phyloP scores from a whole-genome alignment of 2,113 vertebrate genomes.

The Paramormyrops kingsleyae region DNA sequence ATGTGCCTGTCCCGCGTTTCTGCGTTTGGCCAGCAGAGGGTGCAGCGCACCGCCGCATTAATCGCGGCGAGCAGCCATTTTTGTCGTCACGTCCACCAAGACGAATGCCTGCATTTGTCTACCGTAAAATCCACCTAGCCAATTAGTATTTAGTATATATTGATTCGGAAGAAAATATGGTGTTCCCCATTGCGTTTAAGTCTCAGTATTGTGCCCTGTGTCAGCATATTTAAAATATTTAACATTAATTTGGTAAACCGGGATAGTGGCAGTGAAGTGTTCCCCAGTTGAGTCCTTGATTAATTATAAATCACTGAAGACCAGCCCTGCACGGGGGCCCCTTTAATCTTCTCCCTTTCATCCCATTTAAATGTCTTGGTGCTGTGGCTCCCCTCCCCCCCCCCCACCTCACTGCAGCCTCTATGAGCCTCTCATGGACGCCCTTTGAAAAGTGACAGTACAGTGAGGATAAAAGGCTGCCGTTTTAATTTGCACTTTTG shows the following conservation, averaged over 20 bases:
- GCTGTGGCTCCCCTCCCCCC: slow-evolving; percentile 7
- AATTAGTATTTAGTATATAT: not conserved
- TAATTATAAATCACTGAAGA: slow-evolving; percentile 45
- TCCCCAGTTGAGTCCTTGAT: slow-evolving; percentile 30
- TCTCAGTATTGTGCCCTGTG: not conserved
- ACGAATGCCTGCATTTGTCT: not conserved
- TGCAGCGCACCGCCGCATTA: slow-evolving; percentile 28
- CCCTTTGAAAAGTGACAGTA: slow-evolving; percentile 15
- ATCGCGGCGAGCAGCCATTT: not conserved
- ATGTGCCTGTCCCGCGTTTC: not conserved
- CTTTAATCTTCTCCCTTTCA: slow-evolving; percentile 40
- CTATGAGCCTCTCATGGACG: not conserved
- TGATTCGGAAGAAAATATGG: not conserved
- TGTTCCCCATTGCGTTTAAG: not conserved
- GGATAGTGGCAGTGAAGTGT: slow-evolving; percentile 20
- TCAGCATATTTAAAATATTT: not conserved
- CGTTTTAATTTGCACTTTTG: slow-evolving; percentile 11
- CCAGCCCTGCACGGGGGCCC: slow-evolving; percentile 23
- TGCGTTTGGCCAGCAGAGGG: slow-evolving; percentile 47
- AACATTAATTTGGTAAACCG: slow-evolving; percentile 19
- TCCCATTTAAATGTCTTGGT: slow-evolving; percentile 36
- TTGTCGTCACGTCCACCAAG: not conserved
- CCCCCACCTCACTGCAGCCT: not conserved
- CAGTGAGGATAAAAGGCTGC: slow-evolving; percentile 11
- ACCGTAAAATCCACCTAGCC: not conserved